Evolutionary conservation across 2,797 vertebrate species (phyloP), one percentile per base, ranked within the genome.

Genomic region (Phrynocephalus forsythii): DNA sequence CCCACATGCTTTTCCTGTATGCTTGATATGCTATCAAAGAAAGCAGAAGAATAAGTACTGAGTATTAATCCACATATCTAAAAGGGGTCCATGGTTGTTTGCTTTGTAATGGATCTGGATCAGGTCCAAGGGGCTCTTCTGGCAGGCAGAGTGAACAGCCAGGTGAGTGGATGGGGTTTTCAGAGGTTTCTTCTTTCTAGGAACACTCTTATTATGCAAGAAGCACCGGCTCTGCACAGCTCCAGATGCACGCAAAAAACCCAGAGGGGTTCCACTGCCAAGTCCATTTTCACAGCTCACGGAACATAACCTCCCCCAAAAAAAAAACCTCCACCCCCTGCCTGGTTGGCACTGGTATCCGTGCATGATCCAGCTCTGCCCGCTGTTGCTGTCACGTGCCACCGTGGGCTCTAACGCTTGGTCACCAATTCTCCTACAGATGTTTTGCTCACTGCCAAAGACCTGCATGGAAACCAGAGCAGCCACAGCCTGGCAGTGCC

Each of bases 1-100:
- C 96, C 95, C 96, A 91, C 95, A 93, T 79, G 94, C 93, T 95
- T 91, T 94, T 87, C 93, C 90, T 86, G 89, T 88, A 91, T 80
- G 77, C 82, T 91, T 87, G 83, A 87, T 82, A 81, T 88, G 84
- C 89, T 94, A 68, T 92, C 90, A 86, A 9, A 90, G 18, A 94
- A 91, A 67, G 26, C 26, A 6, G 24, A 16, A 10, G 6, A 3
- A 2, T 18, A 11, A 1, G 6, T 30, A 24, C 48, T 18, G 1
- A 3, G 71, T 0, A 86, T 87, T 30, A n/a, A 80, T 89, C 33
- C 89, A 80, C 79, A 75, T 0, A 87, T 7, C 38, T 75, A 86
- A 86, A 6, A 3, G 66, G 0, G 1, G 22, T 82, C 44, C 84
- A 56, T 81, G 0, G 28, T 68, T 30, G 28, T 52, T 28, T 22